Base-by-base conservation (phyloP, 2,797 vertebrate genomes). In the Buphagus erythrorhynchus region DNA sequence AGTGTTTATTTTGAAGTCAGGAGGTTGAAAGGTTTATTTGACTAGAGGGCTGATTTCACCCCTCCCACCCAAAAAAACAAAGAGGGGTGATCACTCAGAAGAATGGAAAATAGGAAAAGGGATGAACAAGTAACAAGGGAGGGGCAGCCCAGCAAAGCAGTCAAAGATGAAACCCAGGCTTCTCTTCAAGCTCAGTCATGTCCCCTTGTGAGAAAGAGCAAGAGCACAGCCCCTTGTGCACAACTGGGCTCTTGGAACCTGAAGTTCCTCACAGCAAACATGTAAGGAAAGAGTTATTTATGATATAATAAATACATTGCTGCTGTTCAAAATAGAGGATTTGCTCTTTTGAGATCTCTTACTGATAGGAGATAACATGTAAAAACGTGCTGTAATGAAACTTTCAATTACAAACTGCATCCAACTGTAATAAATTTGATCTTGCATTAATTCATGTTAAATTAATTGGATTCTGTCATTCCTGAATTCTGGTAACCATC, bases 1-100 rank as follows among this genome's bases (percentile, higher is more conserved):
- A 95, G 97, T 98, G 98, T 99, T 98, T 97, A 89, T 97, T 97
- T 98, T 92, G 92, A 96, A 97, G 95, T 89, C 96, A 97, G 93
- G 81, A 94, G 75, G 73, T 86, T 93, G 83, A 97, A 95, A 96
- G 96, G 95, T 96, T 94, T 97, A 86, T 92, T 97, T 93, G 88
- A 96, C 91, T 45, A 85, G 69, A 79, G 79, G 52, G 83, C 55
- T 72, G 78, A 66, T 86, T 90, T 84, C 40, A 74, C 35, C 49
- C 35, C 58, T 78, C 87, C 72, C 29, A 63, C 28, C 25, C 58
- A n/a, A 58, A 81, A 81, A 76, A 74, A 71, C 79, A 58, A 66
- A 63, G 31, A 65, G 29, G 45, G 26, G 43, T 48, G 54, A 92
- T 76, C 36, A 48, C 58, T 36, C n/a, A 40, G 43, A 75, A 49